Percentiles rank a stretch among this genome's conserved stretches.
These are phyloP conservation scores for Cladopsammia gracilis DNA, from an alignment of 64 coral and sea anemone genomes.

Conservation along the genomic window DNA sequence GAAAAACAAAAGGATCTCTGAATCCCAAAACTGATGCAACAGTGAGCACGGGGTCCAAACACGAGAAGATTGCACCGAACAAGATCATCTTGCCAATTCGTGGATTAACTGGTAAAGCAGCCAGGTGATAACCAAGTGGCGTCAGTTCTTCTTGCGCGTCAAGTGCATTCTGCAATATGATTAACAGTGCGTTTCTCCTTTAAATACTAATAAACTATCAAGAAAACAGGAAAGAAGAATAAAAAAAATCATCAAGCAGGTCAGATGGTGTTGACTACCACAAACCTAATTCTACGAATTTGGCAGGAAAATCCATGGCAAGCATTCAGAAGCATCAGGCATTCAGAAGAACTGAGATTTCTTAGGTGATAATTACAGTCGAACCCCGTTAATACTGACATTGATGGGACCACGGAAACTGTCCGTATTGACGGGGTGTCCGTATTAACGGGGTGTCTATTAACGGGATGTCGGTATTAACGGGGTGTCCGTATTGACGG, in stretches of 20 bases:
- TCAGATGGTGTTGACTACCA: no score
- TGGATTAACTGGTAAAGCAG: conserved; percentile 91
- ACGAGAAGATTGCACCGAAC: conserved; percentile 98
- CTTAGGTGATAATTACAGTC: no score
- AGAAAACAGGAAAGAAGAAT: background rate
- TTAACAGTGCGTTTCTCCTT: background rate
- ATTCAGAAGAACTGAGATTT: no score
- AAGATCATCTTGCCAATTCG: conserved; percentile 98
- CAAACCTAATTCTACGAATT: no score
- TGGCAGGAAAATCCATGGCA: no score
- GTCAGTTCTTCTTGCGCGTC: conserved; percentile 88
- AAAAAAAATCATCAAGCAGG: background rate
- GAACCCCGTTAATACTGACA: no score
- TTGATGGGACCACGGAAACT: no score
- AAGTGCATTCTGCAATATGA: conserved; percentile 79
- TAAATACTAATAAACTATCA: background rate
- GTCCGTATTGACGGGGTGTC: no score
- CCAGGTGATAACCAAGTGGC: conserved; percentile 92
- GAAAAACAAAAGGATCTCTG: conserved; percentile 93
- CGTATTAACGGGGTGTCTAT: no score
- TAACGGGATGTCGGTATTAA: no score
- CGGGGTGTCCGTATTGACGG: no score
- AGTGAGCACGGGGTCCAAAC: conserved; percentile 94
- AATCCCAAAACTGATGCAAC: conserved; percentile 94
- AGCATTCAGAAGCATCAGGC: no score